Evolutionary conservation across 2,888 invertebrate genomes (phyloP).

Genomic region (Epinotia demarniana): DNA sequence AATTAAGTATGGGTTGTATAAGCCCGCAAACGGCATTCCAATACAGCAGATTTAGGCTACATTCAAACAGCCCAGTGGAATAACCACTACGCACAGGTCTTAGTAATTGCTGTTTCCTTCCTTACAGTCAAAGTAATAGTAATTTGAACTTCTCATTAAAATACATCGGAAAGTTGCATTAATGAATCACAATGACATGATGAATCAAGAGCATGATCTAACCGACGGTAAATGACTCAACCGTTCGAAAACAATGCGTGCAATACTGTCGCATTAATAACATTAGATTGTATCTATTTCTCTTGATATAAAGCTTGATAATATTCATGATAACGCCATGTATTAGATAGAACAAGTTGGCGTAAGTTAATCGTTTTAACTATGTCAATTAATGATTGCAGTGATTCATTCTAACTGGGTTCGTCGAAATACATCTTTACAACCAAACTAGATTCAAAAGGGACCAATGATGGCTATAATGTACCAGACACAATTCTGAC

Average conservation of each 20-base stretch:
- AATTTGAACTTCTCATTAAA: background rate
- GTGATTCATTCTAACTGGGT: too few species aligned
- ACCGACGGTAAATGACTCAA: background rate
- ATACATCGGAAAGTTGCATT: background rate
- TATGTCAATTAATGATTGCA: background rate
- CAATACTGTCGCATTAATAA: background rate
- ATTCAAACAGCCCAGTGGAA: background rate
- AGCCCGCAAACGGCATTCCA: too few species aligned
- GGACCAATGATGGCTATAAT: too few species aligned
- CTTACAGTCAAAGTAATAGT: too few species aligned
- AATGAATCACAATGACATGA: background rate
- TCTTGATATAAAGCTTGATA: slow-evolving; percentile 2
- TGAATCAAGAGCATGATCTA: slow-evolving; percentile 5
- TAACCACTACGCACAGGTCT: background rate
- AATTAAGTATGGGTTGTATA: too few species aligned
- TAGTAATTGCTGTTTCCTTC: background rate
- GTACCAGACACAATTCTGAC: too few species aligned
- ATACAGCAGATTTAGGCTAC: background rate
- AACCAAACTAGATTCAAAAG: too few species aligned
- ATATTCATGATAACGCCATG: background rate
- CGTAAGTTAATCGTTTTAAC: background rate
- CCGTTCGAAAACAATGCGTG: background rate
- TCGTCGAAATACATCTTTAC: too few species aligned
- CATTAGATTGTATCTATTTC: background rate
- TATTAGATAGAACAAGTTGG: background rate